A percentile compares a stretch with the other conserved stretches of the same genome.
Conservation (phyloP, 1,140 invertebrate species). For the Conus betulinus region DNA sequence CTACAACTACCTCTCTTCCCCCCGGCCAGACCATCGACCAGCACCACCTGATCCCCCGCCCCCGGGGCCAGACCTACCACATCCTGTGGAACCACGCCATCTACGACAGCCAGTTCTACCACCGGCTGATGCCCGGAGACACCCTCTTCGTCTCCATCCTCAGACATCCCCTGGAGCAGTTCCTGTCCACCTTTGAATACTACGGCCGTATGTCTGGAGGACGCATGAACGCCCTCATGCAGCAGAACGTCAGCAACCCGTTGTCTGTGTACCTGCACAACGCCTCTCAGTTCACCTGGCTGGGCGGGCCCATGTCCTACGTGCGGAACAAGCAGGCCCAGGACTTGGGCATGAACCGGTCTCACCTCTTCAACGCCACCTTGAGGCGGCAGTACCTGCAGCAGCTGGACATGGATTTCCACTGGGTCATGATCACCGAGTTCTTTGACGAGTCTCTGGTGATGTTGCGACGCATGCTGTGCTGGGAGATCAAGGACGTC, state of each 20-base stretch:
- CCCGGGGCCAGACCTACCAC: constrained; percentile 48
- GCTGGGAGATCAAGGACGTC: constrained; percentile 68
- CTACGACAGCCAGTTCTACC: constrained; percentile 52
- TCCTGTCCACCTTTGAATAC: constrained; percentile 61
- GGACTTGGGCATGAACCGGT: constrained; percentile 58
- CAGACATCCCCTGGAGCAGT: constrained; percentile 62
- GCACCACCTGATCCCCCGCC: constrained; percentile 34
- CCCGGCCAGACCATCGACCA: constrained; percentile 32
- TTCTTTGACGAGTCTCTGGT: constrained; percentile 68
- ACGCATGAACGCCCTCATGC: not conserved
- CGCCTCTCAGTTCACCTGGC: too few relatives aligned
- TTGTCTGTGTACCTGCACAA: not conserved
- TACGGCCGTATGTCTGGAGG: constrained; percentile 41
- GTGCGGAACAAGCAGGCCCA: constrained; percentile 63
- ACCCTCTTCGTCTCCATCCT: constrained; percentile 62
- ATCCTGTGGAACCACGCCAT: constrained; percentile 61
- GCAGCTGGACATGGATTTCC: constrained; percentile 62
- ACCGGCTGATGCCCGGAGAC: constrained; percentile 55
- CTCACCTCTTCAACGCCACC: constrained; percentile 43
- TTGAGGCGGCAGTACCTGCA: constrained; percentile 51
- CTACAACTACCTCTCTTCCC: constrained; percentile 42
- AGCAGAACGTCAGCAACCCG: constrained; percentile 18
- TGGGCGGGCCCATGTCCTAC: constrained; percentile 34
- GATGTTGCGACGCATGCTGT: constrained; percentile 59
- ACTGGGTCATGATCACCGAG: constrained; percentile 65